Percentiles rank a stretch among this genome's conserved stretches.
phyloP scores from a whole-genome alignment of 2,888 invertebrate species.

The Galerucella nymphaeae region DNA sequence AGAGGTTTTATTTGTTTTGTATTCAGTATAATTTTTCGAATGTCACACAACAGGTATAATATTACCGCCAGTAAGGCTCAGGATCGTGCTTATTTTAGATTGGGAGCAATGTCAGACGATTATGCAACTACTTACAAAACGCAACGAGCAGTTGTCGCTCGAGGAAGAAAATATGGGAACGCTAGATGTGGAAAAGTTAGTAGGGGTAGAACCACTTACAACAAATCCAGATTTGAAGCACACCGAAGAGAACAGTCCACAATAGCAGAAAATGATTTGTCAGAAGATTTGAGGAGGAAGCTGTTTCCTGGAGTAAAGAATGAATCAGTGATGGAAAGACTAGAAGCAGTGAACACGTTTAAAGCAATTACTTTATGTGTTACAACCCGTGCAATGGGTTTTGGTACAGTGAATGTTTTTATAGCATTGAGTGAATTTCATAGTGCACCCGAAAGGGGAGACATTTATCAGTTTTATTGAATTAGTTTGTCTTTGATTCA shows the following conservation, averaged over 20 bases:
- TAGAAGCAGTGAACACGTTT: background rate
- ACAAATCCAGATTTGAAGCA: background rate
- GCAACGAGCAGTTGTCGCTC: no score
- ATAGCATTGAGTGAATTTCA: background rate
- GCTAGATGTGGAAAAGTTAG: background rate
- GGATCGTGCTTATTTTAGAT: no score
- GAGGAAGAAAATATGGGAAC: no score
- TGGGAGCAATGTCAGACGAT: no score
- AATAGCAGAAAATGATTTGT: background rate
- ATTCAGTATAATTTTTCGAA: no score
- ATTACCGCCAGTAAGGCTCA: no score
- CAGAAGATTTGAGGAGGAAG: constrained; percentile 13
- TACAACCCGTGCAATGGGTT: background rate
- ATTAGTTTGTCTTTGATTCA: constrained; percentile 7
- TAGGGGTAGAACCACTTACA: background rate
- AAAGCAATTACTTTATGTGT: constrained; percentile 8
- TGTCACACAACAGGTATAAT: no score
- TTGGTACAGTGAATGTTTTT: background rate
- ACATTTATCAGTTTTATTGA: constrained; percentile 10
- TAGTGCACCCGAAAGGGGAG: background rate
- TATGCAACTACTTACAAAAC: no score
- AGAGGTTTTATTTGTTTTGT: no score
- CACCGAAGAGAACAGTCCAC: background rate
- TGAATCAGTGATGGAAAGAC: background rate
- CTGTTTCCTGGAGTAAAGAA: constrained; percentile 5